Evolutionary conservation across 2,113 vertebrate genomes (phyloP).

Genomic region (Cettia cetti): DNA sequence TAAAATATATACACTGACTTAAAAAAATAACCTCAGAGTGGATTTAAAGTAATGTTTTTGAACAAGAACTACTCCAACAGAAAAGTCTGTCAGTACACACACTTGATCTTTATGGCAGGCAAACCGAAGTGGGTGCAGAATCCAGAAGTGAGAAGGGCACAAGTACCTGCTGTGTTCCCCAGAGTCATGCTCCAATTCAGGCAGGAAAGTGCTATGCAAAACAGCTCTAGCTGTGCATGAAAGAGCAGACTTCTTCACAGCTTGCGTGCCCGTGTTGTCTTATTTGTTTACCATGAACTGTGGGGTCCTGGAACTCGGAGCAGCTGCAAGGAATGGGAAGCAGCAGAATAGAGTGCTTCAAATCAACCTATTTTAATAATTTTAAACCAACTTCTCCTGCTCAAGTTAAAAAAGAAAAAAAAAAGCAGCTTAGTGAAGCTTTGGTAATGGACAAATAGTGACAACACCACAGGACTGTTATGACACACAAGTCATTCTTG

Average conservation of each 20-base stretch:
- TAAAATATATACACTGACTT: not conserved
- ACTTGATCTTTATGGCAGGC: not conserved
- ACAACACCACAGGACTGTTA: not conserved
- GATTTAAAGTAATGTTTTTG: not conserved
- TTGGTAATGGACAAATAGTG: not conserved
- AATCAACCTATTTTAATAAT: not conserved
- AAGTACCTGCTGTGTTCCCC: not conserved
- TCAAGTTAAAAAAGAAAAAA: not conserved
- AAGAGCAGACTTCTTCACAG: slow-evolving; percentile 7
- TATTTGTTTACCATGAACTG: not conserved
- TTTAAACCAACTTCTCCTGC: not conserved
- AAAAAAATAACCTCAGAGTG: not conserved
- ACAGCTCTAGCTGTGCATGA: not conserved
- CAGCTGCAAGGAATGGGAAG: rapidly evolving
- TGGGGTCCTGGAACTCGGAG: not conserved
- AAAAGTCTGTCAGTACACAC: not conserved
- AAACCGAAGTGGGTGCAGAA: not conserved
- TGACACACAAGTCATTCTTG: rapidly evolving
- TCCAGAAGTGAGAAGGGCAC: not conserved
- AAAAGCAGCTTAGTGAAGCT: not conserved
- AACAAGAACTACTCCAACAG: not conserved
- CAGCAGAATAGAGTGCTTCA: not conserved
- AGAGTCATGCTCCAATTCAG: not conserved
- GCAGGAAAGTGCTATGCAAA: not conserved
- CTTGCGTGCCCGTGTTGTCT: not conserved